Evolutionary conservation across 2,888 invertebrate genomes (phyloP).

Genomic region (Epinotia nisella): DNA sequence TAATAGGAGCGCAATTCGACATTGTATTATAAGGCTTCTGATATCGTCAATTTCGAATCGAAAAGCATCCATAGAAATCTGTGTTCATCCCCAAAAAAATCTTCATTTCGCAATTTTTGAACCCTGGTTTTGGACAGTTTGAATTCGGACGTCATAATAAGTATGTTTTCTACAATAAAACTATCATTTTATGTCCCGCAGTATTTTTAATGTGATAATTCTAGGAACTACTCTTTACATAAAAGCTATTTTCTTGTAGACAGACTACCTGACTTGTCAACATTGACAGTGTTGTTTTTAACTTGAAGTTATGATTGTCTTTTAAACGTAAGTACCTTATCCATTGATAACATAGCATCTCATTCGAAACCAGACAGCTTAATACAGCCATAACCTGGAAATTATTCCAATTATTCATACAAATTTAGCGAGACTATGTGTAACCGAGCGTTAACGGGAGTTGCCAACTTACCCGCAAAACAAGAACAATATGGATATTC

Average conservation of each 20-base stretch:
- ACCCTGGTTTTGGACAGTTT: background rate
- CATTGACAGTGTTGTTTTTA: too few relatives aligned
- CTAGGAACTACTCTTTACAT: too few relatives aligned
- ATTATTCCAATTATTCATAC: slow-evolving; percentile 37
- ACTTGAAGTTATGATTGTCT: too few relatives aligned
- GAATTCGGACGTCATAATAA: background rate
- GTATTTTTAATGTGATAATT: too few relatives aligned
- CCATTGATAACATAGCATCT: slow-evolving; percentile 2
- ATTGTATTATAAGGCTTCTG: background rate
- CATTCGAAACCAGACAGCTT: slow-evolving; percentile 11
- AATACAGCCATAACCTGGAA: slow-evolving; percentile 22
- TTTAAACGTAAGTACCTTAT: background rate
- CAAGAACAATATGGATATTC: slow-evolving; percentile 29
- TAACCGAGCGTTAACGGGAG: slow-evolving; percentile 32
- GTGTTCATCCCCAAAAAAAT: too few relatives aligned
- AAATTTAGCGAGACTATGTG: slow-evolving; percentile 28
- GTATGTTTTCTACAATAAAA: background rate
- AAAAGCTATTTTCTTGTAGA: too few relatives aligned
- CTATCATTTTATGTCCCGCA: too few relatives aligned
- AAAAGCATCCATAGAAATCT: too few relatives aligned
- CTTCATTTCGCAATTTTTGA: background rate
- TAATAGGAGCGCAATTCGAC: background rate
- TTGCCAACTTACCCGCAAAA: slow-evolving; percentile 34
- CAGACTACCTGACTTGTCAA: too few relatives aligned
- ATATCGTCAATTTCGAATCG: too few relatives aligned